Conservation (phyloP, 1,140 invertebrate species). For the Tetranychus urticae region DNA sequence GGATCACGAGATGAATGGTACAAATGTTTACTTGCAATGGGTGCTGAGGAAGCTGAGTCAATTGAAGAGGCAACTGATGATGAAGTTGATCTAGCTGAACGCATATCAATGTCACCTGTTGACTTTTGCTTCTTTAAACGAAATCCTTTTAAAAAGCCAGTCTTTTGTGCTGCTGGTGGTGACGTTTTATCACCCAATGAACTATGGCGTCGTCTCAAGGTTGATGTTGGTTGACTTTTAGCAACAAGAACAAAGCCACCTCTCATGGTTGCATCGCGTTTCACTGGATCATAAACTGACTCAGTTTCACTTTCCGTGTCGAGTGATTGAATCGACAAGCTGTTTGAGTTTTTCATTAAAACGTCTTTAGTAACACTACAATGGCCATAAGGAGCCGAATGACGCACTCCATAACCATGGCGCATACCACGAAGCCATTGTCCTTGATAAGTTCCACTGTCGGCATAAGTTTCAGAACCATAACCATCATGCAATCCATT, state of each 20-base stretch:
- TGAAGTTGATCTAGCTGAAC: slow-evolving; percentile 35
- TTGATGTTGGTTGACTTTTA: not conserved
- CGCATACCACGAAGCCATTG: slow-evolving; percentile 95
- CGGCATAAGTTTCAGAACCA: slow-evolving; percentile 96
- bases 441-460: slow-evolving; percentile 48
- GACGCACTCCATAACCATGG: slow-evolving; percentile 90
- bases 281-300: not conserved
- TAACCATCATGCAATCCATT: slow-evolving; percentile 96
- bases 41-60: not conserved
- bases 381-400: slow-evolving; percentile 72
- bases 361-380: slow-evolving; percentile 7
- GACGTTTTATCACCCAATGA: slow-evolving; percentile 63
- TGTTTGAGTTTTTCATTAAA: not conserved
- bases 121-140: slow-evolving; percentile 85
- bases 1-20: slow-evolving; percentile 22
- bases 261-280: slow-evolving; percentile 36
- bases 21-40: not conserved
- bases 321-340: slow-evolving; percentile 3
- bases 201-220: slow-evolving; percentile 33
- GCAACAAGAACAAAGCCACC: slow-evolving; percentile 89
- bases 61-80: not conserved
- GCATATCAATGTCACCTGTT: slow-evolving; percentile 75
- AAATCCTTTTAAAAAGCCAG: slow-evolving; percentile 33
- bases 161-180: not conserved
- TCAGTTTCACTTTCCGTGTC: slow-evolving; percentile 6